These are phyloP conservation scores for Gallirallus australis DNA, from an alignment of 2,797 vertebrate species.

Conservation along the genomic window DNA sequence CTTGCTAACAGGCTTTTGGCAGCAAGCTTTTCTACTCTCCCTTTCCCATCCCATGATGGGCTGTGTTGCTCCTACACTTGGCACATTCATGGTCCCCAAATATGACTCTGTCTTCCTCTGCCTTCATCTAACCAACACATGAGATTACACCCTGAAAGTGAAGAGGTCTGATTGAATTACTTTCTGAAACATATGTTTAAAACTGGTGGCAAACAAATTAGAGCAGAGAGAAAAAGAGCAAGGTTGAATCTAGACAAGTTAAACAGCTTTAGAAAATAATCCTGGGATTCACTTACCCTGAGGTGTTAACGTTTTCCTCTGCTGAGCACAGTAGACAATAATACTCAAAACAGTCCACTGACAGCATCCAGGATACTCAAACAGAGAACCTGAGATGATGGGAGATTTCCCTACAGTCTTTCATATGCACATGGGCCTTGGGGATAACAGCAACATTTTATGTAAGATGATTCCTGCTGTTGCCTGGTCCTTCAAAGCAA, in stretches of 20 bases:
- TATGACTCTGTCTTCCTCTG: neutral
- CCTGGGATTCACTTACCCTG: constrained; percentile 14
- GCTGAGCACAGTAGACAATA: neutral
- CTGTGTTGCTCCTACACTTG: neutral
- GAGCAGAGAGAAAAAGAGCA: neutral
- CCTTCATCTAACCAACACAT: neutral
- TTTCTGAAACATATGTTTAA: neutral
- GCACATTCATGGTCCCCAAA: fast-evolving
- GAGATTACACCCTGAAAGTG: neutral
- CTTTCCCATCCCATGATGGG: neutral
- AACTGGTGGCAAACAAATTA: neutral
- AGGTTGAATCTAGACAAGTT: neutral
- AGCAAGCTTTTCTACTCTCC: neutral
- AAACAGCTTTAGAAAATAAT: constrained; percentile 34
- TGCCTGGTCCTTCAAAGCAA: neutral
- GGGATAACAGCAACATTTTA: neutral
- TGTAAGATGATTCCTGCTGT: neutral
- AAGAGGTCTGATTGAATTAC: neutral
- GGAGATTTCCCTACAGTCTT: neutral
- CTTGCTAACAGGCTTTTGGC: neutral
- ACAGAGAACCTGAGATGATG: neutral
- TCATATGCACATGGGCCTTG: neutral
- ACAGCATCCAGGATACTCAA: neutral
- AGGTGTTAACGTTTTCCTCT: neutral
- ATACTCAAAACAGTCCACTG: neutral